Evolutionary conservation across 1,140 invertebrate genomes (phyloP), one percentile per base, ranked within the genome.

Genomic region (Neodiprion fabricii): DNA sequence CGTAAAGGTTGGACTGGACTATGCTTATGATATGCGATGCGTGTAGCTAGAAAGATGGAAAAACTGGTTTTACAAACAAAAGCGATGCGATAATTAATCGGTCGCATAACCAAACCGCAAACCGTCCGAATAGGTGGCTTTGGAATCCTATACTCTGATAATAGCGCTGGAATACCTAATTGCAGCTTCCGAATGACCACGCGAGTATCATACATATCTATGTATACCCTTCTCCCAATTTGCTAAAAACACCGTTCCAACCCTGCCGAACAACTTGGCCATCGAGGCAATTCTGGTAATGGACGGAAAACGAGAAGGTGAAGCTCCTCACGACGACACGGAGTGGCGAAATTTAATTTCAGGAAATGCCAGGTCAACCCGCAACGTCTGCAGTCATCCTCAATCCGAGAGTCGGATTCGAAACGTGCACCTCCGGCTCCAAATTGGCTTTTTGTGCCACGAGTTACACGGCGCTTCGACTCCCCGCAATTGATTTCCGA

Each of bases 311-410:
- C 53, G 53, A 61, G 53, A 61, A 61, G 53, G n/a, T 17, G 11
- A 14, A 17, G 53, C 53, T 17, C 4, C 53, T 61, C 11, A 17
- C 53, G 53, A 9, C 53, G 53, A 61, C 53, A 61, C n/a, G 9
- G 53, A 61, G 53, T 61, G 53, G 53, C 53, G 53, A 61, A 61
- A 61, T 61, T 61, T 61, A 61, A 61, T 61, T 61, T 61, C 53
- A 61, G 11, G 53, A 61, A 61, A 61, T 61, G 53, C 53, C 53
- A 61, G 53, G 53, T 61, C 11, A 61, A 61, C 11, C 53, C 11
- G 53, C 53, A 9, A 61, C 53, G 53, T 61, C 53, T 61, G 53
- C 53, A 61, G 53, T 61, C 11, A 61, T 61, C n/a, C 53, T 61
- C 11, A 61, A 17, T 61, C 53, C 53, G 11, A 17, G n/a, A 61